Evolutionary conservation across 2,888 invertebrate genomes (phyloP).

Genomic region (Drosophila monieri): DNA sequence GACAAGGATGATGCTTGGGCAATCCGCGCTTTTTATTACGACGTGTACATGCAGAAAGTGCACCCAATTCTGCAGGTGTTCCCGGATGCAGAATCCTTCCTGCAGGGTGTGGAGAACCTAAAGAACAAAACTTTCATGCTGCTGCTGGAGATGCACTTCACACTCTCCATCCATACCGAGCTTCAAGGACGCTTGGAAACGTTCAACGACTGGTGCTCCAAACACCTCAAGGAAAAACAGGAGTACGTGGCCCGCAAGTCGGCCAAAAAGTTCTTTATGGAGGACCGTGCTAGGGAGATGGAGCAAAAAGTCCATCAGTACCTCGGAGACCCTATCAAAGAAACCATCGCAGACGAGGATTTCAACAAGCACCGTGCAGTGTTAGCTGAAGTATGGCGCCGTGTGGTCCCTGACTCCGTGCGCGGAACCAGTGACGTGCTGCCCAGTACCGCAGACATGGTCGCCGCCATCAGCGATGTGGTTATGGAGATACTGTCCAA

Average conservation of each 20-base stretch:
- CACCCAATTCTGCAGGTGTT: slow-evolving; percentile 80
- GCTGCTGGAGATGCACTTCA: slow-evolving; percentile 81
- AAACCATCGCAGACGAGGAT: slow-evolving; percentile 65
- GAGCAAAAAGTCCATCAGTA: slow-evolving; percentile 59
- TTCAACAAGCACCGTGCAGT: slow-evolving; percentile 72
- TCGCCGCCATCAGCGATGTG: slow-evolving; percentile 75
- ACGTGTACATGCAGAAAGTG: slow-evolving; percentile 75
- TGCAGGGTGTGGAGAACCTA: slow-evolving; percentile 76
- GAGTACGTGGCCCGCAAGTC: slow-evolving; percentile 80
- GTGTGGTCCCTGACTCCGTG: slow-evolving; percentile 75
- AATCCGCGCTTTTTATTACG: slow-evolving; percentile 81
- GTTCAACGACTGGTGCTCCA: slow-evolving; percentile 77
- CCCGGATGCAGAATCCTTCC: slow-evolving; percentile 72
- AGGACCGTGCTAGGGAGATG: slow-evolving; percentile 74
- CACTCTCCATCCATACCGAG: slow-evolving; percentile 79
- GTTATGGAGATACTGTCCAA: slow-evolving; percentile 72
- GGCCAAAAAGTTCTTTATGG: slow-evolving; percentile 81
- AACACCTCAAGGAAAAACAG: slow-evolving; percentile 76
- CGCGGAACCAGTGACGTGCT: slow-evolving; percentile 70
- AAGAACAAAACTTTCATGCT: slow-evolving; percentile 81
- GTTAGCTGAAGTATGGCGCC: slow-evolving; percentile 77
- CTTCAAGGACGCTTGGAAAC: slow-evolving; percentile 75
- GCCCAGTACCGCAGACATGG: slow-evolving; percentile 75
- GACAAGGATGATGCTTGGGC: slow-evolving; percentile 82
- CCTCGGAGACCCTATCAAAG: slow-evolving; percentile 67